Evolutionary conservation across 1,140 invertebrate species (phyloP).

Genomic region (Bombus soroeensis): DNA sequence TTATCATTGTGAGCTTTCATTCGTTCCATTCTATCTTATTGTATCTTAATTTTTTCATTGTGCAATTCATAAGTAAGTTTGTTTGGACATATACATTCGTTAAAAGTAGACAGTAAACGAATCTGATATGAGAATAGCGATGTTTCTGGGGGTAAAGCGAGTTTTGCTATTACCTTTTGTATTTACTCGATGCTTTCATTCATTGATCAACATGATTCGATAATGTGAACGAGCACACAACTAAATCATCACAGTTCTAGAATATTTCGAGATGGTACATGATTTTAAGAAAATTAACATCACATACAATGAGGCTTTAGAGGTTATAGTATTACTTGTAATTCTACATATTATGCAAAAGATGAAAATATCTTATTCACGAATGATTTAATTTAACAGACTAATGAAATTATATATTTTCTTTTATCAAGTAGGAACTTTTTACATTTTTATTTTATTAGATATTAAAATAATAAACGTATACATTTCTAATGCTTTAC

Average conservation of each 20-base stretch:
- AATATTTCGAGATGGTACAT: slow-evolving; percentile 26
- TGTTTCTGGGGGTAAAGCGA: slow-evolving; percentile 48
- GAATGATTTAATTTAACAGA: slow-evolving; percentile 35
- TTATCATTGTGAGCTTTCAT: slow-evolving; percentile 54
- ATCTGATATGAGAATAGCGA: slow-evolving; percentile 25
- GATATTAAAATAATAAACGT: slow-evolving; percentile 25
- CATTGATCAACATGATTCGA: slow-evolving; percentile 12
- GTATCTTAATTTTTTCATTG: slow-evolving; percentile 38
- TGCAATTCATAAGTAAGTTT: slow-evolving; percentile 58
- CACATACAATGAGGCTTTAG: slow-evolving; percentile 51
- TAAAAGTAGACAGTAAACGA: slow-evolving; percentile 43
- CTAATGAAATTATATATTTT: slow-evolving; percentile 10
- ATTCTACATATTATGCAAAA: slow-evolving; percentile 7
- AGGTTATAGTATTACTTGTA: slow-evolving; percentile 37
- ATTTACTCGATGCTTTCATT: slow-evolving; percentile 32
- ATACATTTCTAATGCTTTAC: slow-evolving; percentile 38
- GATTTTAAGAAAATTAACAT: slow-evolving; percentile 29
- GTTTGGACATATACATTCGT: slow-evolving; percentile 40
- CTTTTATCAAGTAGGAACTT: slow-evolving; percentile 52
- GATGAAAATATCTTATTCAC: slow-evolving; percentile 4
- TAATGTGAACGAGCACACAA: slow-evolving; percentile 56
- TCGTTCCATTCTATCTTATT: slow-evolving; percentile 41
- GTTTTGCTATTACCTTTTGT: slow-evolving; percentile 41
- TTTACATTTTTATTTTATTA: slow-evolving; percentile 48
- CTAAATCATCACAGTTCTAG: slow-evolving; percentile 42